These are phyloP conservation scores for Leguminivora glycinivorella DNA, from an alignment of 1,140 invertebrate species.

Conservation along the genomic window DNA sequence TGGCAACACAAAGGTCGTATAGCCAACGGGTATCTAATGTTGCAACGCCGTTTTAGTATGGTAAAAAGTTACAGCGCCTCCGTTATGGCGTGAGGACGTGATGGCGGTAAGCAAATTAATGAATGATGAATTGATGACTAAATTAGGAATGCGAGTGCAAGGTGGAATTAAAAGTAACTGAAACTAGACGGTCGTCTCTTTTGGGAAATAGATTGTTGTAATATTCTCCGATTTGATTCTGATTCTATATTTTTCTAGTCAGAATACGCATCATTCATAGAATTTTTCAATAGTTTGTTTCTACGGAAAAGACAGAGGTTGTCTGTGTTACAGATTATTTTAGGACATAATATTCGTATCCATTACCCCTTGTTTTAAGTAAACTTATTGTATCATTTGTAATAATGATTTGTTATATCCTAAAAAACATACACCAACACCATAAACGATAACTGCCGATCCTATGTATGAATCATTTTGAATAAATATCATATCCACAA, in stretches of 20 bases:
- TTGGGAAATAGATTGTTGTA: neutral
- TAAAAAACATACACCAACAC: no score
- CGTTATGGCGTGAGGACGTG: slow-evolving; percentile 11
- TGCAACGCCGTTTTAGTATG: neutral
- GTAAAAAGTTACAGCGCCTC: neutral
- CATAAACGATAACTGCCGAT: neutral
- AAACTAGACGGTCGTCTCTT: neutral
- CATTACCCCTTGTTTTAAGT: no score
- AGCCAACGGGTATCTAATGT: neutral
- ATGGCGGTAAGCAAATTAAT: slow-evolving; percentile 20
- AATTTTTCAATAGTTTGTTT: no score
- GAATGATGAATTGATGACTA: neutral
- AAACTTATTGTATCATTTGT: neutral
- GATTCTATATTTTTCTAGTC: no score
- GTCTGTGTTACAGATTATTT: no score
- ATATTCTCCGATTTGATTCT: no score
- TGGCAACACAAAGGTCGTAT: neutral
- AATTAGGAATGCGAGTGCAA: neutral
- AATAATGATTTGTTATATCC: neutral
- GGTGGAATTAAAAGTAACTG: neutral
- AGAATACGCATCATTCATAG: no score
- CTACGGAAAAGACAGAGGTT: no score
- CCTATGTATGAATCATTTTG: neutral
- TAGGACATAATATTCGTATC: no score
- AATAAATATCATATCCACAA: neutral